phyloP scores from a whole-genome alignment of 2,797 vertebrate genomes.

The Poeciliopsis turneri region DNA sequence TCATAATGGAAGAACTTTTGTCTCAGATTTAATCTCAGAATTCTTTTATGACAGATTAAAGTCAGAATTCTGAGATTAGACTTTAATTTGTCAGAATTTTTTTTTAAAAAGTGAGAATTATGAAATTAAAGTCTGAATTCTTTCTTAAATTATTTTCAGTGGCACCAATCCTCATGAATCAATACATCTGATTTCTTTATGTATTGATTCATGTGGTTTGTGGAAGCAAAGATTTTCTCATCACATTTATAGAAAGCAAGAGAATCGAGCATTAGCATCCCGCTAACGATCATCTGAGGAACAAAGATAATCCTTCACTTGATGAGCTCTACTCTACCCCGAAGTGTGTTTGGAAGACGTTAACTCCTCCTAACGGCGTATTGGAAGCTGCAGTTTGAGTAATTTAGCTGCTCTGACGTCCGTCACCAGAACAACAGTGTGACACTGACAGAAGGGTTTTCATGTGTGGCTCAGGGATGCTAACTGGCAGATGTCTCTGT shows the following conservation, averaged over 20 bases:
- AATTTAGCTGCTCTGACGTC: constrained; percentile 1
- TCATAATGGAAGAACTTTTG: too few relatives aligned
- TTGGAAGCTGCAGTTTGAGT: not conserved
- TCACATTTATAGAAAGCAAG: not conserved
- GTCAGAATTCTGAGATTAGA: too few relatives aligned
- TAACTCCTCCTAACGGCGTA: not conserved
- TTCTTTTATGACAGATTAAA: too few relatives aligned
- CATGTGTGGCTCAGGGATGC: constrained; percentile 6
- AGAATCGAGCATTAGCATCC: not conserved
- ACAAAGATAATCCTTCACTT: not conserved
- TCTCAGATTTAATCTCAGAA: too few relatives aligned
- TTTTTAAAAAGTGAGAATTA: too few relatives aligned
- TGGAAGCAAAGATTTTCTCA: not conserved
- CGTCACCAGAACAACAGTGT: constrained; percentile 12
- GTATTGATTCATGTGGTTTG: not conserved
- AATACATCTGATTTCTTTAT: not conserved
- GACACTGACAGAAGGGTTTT: constrained; percentile 8
- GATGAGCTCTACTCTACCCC: not conserved
- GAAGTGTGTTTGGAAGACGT: not conserved
- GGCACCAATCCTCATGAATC: not conserved
- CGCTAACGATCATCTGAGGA: constrained; percentile 30
- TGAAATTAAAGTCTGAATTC: too few relatives aligned
- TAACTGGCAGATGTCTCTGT: constrained; percentile 35
- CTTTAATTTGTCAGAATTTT: too few relatives aligned
- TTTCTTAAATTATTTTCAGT: too few relatives aligned